Percentiles rank a stretch among this genome's conserved stretches.
These are phyloP conservation scores for Odontamblyopus lacepedii DNA, from an alignment of 2,797 vertebrate genomes.

Conservation along the genomic window DNA sequence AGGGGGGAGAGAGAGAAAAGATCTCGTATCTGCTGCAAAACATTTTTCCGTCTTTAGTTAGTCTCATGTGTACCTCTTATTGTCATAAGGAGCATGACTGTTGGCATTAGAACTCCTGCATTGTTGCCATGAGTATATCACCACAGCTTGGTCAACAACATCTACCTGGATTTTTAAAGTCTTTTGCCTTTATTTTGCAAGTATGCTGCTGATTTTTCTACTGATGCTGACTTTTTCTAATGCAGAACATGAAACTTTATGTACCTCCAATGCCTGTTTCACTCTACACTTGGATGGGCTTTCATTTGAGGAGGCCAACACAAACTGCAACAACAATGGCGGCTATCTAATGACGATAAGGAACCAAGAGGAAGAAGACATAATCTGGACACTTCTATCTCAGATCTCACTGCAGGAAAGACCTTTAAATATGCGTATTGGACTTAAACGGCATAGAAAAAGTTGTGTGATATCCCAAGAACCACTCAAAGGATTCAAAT, in stretches of 20 bases:
- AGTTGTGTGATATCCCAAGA: slow-evolving; percentile 41
- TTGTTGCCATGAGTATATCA: slow-evolving; percentile 33
- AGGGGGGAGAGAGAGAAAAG: slow-evolving; percentile 46
- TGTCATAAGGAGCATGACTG: slow-evolving; percentile 65
- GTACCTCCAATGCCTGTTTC: slow-evolving; percentile 64
- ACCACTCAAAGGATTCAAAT: slow-evolving; percentile 70
- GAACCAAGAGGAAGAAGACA: slow-evolving; percentile 52
- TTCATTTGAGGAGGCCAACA: slow-evolving; percentile 49
- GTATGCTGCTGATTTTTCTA: slow-evolving; percentile 61
- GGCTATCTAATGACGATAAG: slow-evolving; percentile 72
- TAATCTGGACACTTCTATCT: slow-evolving; percentile 50
- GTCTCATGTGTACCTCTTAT: slow-evolving; percentile 49
- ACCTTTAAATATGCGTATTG: slow-evolving; percentile 66
- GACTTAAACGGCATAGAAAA: slow-evolving; percentile 56
- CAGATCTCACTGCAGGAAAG: slow-evolving; percentile 8
- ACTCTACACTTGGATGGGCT: slow-evolving; percentile 55
- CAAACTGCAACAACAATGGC: slow-evolving; percentile 63
- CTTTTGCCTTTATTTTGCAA: slow-evolving; percentile 23
- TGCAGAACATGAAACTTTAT: slow-evolving; percentile 48
- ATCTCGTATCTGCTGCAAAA: slow-evolving; percentile 33
- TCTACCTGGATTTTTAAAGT: slow-evolving; percentile 12
- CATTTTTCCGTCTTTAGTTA: slow-evolving; percentile 68
- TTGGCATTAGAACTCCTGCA: slow-evolving; percentile 42
- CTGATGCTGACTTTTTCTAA: slow-evolving; percentile 43
- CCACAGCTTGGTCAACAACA: slow-evolving; percentile 14